These are phyloP conservation scores for Dryoscopus gambensis DNA, from an alignment of 2,113 vertebrate genomes.

Conservation along the genomic window DNA sequence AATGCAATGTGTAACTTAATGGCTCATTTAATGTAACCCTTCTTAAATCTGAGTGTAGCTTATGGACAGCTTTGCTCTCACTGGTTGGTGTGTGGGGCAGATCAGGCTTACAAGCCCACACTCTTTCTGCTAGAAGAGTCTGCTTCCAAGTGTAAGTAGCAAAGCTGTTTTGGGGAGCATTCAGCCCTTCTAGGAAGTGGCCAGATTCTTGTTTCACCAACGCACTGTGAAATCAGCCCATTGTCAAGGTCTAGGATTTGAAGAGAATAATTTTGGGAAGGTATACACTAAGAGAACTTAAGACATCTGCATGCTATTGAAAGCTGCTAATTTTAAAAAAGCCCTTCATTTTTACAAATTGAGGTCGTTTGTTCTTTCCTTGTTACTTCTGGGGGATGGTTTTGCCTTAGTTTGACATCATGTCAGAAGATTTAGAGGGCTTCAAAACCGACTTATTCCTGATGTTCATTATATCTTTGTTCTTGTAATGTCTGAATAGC, in stretches of 20 bases:
- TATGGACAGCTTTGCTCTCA: neutral
- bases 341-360: rapidly evolving
- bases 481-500: neutral
- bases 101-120: neutral
- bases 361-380: neutral
- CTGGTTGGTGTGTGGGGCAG: neutral
- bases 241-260: neutral
- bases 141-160: neutral
- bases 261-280: neutral
- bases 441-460: neutral
- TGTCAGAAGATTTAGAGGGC: neutral
- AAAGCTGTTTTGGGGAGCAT: neutral
- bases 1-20: neutral
- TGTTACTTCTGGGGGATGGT: neutral
- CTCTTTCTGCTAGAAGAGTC: neutral
- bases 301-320: neutral
- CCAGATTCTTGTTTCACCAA: neutral
- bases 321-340: neutral
- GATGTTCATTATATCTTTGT: neutral
- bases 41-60: neutral
- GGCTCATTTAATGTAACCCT: neutral
- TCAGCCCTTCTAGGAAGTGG: neutral
- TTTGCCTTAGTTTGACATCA: neutral
- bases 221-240: neutral
- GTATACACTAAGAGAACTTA: neutral